Evolutionary conservation across 2,113 vertebrate species (phyloP).

Genomic region (Chelonoidis abingdonii): DNA sequence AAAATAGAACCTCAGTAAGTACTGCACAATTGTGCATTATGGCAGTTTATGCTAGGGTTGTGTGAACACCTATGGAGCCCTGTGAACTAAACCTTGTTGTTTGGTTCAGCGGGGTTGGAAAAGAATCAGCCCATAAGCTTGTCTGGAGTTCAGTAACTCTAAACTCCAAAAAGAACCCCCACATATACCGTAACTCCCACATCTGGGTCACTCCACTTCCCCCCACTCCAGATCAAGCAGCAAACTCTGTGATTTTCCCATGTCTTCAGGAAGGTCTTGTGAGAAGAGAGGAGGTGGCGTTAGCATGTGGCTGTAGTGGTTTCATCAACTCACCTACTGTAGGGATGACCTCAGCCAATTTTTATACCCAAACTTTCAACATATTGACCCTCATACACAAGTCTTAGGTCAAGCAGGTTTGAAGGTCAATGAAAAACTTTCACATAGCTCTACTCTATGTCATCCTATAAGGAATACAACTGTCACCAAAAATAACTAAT

Average conservation of each 20-base stretch:
- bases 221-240: background rate
- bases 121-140: fast-evolving
- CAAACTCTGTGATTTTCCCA: fast-evolving
- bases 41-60: background rate
- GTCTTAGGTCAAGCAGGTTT: fast-evolving
- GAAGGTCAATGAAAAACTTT: fast-evolving
- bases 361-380: background rate
- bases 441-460: background rate
- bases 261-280: fast-evolving
- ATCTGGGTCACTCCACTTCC: background rate
- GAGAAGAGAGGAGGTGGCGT: fast-evolving
- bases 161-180: background rate
- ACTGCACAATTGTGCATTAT: background rate
- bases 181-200: fast-evolving
- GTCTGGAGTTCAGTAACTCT: background rate
- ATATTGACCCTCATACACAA: background rate
- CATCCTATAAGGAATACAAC: background rate
- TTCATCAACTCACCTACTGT: background rate
- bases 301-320: background rate
- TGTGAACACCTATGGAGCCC: background rate
- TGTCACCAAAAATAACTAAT: fast-evolving
- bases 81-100: background rate
- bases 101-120: background rate
- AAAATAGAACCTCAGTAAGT: background rate
- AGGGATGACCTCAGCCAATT: fast-evolving